Evolutionary conservation across 2,113 vertebrate species (phyloP), one percentile per base, ranked within the genome.

Genomic region (Hucho hucho): DNA sequence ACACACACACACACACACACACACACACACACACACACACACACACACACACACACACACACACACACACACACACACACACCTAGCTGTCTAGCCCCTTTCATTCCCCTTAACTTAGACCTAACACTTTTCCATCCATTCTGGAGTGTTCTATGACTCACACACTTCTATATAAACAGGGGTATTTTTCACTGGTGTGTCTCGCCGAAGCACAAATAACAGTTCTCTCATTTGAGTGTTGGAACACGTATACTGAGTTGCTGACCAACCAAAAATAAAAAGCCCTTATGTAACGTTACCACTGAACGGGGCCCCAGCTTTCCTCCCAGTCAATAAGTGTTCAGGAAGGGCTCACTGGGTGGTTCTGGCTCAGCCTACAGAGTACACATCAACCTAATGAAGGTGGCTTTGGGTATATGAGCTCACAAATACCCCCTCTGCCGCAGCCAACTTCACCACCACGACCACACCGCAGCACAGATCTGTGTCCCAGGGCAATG

Each of bases 351-450:
- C 83, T 81, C 77, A 79, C 71, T 89, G 80, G 82, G 84, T 85
- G 85, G 83, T 65, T 91, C 81, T 84, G 83, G 84, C 80, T 74
- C 70, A 0, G 71, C 13, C 13, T 56, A 56, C 82, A 74, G 70
- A 73, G 46, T 76, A 72, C 64, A 75, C 75, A 75, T 83, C 73
- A 78, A 3, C 75, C 77, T 84, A 69, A 79, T 87, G 82, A 85
- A 72, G 78, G 83, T 68, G 81, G 75, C 67, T 88, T 77, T 81
- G 80, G 76, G 72, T 74, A 78, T 84, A 86, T 82, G 78, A 79
- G 76, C 75, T 70, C 64, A 70, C 64, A 77, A 72, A 76, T 67
- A 74, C 75, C 73, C 73, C 82, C 6, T 47, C 72, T 67, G 16
- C 22, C 11, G 3, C 66, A 7, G 58, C 80, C 81, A 79, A 76